These are phyloP conservation scores for Myrmecophaga tridactyla DNA, from an alignment of 2,113 vertebrate species.

Conservation along the genomic window DNA sequence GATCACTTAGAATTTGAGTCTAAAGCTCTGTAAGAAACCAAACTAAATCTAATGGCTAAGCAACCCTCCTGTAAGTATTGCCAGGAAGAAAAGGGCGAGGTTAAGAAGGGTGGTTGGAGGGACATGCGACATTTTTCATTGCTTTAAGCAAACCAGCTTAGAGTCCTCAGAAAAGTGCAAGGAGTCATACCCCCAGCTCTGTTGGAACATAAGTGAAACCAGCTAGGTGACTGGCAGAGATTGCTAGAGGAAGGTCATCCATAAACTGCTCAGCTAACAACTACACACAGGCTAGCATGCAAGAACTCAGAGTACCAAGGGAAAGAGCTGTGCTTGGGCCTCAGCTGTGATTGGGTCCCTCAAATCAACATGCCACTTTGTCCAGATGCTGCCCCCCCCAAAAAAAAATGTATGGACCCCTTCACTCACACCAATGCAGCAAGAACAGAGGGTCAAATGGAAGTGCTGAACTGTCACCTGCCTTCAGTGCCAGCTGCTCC, in stretches of 20 bases:
- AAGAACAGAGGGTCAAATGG: slow-evolving; percentile 27
- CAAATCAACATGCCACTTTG: background rate
- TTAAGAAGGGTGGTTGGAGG: background rate
- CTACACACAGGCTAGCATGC: background rate
- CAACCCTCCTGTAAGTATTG: background rate
- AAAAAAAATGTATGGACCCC: background rate
- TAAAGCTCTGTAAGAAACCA: background rate
- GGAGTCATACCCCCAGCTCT: background rate
- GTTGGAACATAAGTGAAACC: background rate
- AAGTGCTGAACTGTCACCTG: slow-evolving; percentile 38
- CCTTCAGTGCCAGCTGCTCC: background rate
- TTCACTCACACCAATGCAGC: background rate
- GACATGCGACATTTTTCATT: background rate
- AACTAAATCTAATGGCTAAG: background rate
- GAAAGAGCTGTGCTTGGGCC: background rate
- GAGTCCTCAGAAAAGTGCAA: background rate
- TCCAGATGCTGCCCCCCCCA: background rate
- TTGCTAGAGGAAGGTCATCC: background rate
- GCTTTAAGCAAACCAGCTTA: background rate
- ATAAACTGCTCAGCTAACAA: background rate
- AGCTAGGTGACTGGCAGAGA: background rate
- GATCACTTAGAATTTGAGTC: background rate
- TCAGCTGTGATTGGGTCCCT: background rate
- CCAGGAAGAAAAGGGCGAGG: background rate
- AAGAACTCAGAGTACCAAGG: background rate